These are phyloP conservation scores for Ammodytes marinus DNA, from an alignment of 2,113 vertebrate species.

Conservation along the genomic window DNA sequence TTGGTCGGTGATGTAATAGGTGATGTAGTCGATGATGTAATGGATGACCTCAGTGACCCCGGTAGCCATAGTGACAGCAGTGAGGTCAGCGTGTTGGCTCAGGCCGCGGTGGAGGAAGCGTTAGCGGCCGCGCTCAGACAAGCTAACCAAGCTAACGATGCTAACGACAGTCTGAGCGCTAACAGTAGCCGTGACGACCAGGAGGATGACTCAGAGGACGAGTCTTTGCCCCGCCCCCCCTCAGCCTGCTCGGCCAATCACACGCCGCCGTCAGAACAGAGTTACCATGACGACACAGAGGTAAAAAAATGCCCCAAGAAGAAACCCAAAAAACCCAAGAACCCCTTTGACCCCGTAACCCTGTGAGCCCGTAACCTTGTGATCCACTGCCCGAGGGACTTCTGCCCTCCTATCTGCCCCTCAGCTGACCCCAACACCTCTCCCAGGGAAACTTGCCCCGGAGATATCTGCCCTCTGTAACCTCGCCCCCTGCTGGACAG, in stretches of 20 bases:
- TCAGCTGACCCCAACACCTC: background rate
- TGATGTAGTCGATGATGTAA: constrained; percentile 40
- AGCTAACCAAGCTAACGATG: background rate
- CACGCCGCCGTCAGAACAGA: constrained; percentile 6
- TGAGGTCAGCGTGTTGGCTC: constrained; percentile 73
- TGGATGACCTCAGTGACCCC: constrained; percentile 31
- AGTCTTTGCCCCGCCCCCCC: constrained; percentile 5
- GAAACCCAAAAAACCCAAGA: too few species aligned
- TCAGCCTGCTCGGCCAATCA: constrained; percentile 9
- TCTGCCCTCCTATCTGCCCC: background rate
- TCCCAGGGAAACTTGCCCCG: background rate
- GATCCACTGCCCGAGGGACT: background rate
- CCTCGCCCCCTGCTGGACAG: background rate
- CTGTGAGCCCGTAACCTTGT: too few species aligned
- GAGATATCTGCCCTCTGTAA: background rate
- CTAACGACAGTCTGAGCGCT: constrained; percentile 29
- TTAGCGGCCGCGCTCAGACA: constrained; percentile 50
- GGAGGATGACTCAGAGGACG: constrained; percentile 13
- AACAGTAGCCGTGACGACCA: constrained; percentile 13
- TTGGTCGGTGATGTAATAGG: constrained; percentile 43
- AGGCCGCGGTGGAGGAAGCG: constrained; percentile 55
- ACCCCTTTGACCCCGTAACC: too few species aligned
- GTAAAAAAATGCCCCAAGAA: constrained; percentile 35
- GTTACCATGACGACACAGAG: constrained; percentile 53
- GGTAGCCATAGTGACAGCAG: constrained; percentile 57